These are phyloP conservation scores for Athrips mouffetella DNA, from an alignment of 2,888 invertebrate species.

Conservation along the genomic window DNA sequence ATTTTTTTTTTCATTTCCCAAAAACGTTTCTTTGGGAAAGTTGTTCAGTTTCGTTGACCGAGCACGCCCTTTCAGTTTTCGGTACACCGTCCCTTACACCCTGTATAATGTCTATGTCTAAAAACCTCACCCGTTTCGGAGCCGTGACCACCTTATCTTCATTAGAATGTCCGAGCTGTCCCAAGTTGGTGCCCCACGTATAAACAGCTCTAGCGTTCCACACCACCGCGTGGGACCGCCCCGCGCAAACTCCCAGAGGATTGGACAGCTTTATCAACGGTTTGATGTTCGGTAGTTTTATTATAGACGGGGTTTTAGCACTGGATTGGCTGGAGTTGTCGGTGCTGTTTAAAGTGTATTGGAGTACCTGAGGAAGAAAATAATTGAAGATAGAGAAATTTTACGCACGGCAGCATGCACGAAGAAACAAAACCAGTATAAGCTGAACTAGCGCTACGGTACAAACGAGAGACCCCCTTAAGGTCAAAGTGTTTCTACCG, in stretches of 20 bases:
- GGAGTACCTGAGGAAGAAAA: conserved; percentile 47
- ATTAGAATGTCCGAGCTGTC: conserved; percentile 86
- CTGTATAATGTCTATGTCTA: background rate
- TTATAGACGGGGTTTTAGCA: conserved; percentile 53
- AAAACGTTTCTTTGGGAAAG: too few species aligned
- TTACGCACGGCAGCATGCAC: too few species aligned
- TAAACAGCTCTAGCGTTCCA: conserved; percentile 81
- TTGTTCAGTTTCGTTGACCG: too few species aligned
- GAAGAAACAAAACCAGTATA: too few species aligned
- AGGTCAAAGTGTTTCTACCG: too few species aligned
- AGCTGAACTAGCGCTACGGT: too few species aligned
- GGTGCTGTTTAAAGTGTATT: conserved; percentile 56
- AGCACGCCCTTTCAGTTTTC: too few species aligned
- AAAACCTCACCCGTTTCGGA: conserved; percentile 66
- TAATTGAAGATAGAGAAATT: background rate
- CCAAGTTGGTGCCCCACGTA: conserved; percentile 90
- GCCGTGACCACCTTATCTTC: conserved; percentile 59
- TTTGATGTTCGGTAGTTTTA: conserved; percentile 50
- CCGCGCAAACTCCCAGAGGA: conserved; percentile 80
- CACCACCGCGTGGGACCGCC: conserved; percentile 84
- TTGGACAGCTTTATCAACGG: conserved; percentile 54
- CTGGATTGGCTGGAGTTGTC: conserved; percentile 55
- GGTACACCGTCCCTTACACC: background rate
- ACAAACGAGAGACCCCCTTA: too few species aligned
- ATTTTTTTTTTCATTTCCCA: too few species aligned